These are phyloP conservation scores for Formica selysi DNA, from an alignment of 1,140 invertebrate species.

Conservation along the genomic window DNA sequence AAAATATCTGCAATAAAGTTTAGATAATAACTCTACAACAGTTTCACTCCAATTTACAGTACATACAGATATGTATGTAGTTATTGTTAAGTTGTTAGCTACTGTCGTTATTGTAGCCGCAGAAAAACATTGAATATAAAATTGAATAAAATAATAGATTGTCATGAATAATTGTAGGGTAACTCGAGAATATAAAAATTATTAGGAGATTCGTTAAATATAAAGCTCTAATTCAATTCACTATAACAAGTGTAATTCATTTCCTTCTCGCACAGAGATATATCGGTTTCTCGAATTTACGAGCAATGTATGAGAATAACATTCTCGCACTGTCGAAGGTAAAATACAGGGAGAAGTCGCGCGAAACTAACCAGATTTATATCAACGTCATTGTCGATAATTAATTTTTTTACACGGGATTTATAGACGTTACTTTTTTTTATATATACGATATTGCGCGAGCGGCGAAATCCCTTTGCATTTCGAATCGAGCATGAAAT, in stretches of 20 bases:
- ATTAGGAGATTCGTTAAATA: constrained; percentile 29
- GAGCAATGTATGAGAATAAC: neutral
- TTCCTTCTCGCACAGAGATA: constrained; percentile 1
- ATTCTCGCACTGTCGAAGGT: neutral
- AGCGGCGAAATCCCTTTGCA: constrained; percentile 13
- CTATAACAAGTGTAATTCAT: neutral
- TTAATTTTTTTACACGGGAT: constrained; percentile 31
- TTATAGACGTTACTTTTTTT: constrained; percentile 25
- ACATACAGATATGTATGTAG: neutral
- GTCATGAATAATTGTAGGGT: constrained; percentile 26
- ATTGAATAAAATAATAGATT: neutral
- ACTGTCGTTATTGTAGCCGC: neutral
- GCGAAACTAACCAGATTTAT: neutral
- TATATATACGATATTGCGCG: constrained; percentile 3
- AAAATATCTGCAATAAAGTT: neutral
- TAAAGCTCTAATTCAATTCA: neutral
- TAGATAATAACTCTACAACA: neutral
- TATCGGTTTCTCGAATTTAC: neutral
- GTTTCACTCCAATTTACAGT: constrained; percentile 23
- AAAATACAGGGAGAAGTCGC: neutral
- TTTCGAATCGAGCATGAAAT: constrained; percentile 45
- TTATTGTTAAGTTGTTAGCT: neutral
- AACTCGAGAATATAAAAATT: constrained; percentile 20
- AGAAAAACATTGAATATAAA: neutral
- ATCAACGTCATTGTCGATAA: constrained; percentile 15